Evolutionary conservation across 2,797 vertebrate species (phyloP).

Genomic region (Spheniscus humboldti): DNA sequence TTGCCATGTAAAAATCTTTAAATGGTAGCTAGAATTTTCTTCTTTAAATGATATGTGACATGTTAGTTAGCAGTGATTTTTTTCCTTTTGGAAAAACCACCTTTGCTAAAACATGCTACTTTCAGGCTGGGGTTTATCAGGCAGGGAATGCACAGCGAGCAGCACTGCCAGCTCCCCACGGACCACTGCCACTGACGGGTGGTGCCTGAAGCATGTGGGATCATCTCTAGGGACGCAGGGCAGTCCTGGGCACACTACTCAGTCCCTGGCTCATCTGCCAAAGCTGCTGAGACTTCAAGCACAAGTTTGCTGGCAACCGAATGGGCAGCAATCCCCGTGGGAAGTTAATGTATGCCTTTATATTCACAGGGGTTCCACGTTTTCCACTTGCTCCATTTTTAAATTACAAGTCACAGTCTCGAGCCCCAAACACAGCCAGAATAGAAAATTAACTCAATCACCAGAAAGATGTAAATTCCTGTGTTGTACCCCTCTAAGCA

Average conservation of each 20-base stretch:
- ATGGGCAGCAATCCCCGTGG: accelerated
- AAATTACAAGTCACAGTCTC: neutral
- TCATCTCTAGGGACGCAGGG: neutral
- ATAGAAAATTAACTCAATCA: neutral
- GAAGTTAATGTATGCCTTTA: neutral
- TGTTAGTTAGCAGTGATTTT: neutral
- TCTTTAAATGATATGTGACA: neutral
- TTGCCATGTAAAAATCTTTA: neutral
- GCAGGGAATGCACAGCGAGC: accelerated
- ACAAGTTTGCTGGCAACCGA: neutral
- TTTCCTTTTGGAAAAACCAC: neutral
- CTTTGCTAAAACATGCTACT: neutral
- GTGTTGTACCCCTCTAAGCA: neutral
- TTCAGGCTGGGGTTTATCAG: neutral
- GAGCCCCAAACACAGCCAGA: neutral
- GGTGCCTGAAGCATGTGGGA: accelerated
- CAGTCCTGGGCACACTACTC: neutral
- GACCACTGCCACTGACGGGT: neutral
- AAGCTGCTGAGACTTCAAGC: neutral
- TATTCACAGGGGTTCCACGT: accelerated
- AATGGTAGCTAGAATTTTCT: neutral
- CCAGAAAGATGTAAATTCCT: neutral
- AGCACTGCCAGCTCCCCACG: neutral
- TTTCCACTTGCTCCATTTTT: neutral
- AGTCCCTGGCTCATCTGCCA: neutral